Percentiles rank a stretch among this genome's conserved stretches.
Conservation (phyloP, 1,140 invertebrate genomes). For the Caenorhabditis latens region DNA sequence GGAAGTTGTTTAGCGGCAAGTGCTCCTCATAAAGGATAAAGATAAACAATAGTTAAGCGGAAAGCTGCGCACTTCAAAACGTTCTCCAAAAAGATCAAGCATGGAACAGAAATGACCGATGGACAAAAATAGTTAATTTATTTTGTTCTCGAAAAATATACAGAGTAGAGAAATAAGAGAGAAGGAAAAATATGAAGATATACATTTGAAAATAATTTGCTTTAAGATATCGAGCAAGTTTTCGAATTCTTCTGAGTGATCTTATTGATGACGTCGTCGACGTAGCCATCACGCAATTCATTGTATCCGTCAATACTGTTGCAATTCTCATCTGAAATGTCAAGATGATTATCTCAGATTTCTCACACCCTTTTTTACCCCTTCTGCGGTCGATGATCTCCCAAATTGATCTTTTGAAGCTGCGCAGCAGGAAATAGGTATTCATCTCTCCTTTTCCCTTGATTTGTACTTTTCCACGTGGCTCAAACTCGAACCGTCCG, state of each 20-base stretch:
- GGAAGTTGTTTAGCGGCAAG: constrained; percentile 51
- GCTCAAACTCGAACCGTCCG: constrained; percentile 75
- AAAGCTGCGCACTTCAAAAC: not conserved
- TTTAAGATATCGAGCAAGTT: constrained; percentile 65
- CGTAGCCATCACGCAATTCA: constrained; percentile 72
- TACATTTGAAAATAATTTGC: not conserved
- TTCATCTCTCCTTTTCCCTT: constrained; percentile 77
- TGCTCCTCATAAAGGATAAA: constrained; percentile 32
- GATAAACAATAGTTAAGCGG: constrained; percentile 48
- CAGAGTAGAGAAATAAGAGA: not conserved
- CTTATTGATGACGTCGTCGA: constrained; percentile 53
- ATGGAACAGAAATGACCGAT: not conserved
- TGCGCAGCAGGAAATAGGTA: constrained; percentile 72
- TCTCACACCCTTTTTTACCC: constrained; percentile 63
- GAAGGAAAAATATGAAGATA: not conserved
- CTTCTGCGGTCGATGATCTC: constrained; percentile 73
- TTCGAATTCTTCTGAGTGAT: constrained; percentile 55
- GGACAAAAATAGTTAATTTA: not conserved
- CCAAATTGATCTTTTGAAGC: constrained; percentile 76
- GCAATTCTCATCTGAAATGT: constrained; percentile 72
- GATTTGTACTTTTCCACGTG: constrained; percentile 75
- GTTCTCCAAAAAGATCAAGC: constrained; percentile 34
- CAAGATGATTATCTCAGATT: constrained; percentile 39
- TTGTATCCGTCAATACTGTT: constrained; percentile 76
- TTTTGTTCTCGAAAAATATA: not conserved